Percentiles rank a stretch among this genome's conserved stretches.
These are phyloP conservation scores for Enteromius unitaeniatus DNA, from an alignment of 2,797 vertebrate species.

Conservation along the genomic window DNA sequence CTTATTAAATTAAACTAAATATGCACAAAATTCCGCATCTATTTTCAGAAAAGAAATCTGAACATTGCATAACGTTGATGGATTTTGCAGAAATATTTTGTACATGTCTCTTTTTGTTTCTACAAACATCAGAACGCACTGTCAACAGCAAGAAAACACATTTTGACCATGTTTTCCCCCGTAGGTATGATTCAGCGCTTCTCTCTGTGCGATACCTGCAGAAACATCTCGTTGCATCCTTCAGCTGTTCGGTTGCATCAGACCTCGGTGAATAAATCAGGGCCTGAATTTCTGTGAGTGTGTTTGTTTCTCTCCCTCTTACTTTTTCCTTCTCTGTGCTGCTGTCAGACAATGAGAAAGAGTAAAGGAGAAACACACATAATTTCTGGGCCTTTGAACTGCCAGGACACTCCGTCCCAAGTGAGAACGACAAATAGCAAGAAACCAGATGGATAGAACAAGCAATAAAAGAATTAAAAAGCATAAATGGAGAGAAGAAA, in stretches of 20 bases:
- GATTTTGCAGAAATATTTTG: background rate
- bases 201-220: background rate
- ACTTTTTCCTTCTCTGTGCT: constrained; percentile 14
- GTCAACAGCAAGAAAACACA: background rate
- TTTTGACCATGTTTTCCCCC: background rate
- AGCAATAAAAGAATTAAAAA: constrained; percentile 22
- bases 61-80: background rate
- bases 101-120: background rate
- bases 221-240: constrained; percentile 35
- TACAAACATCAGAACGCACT: background rate
- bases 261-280: constrained; percentile 39
- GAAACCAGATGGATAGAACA: background rate
- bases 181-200: background rate
- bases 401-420: background rate
- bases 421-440: constrained; percentile 2
- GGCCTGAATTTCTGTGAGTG: constrained; percentile 20
- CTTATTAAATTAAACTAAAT: no score
- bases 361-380: background rate
- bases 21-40: background rate
- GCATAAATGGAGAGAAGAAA: constrained; percentile 24
- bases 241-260: constrained; percentile 57
- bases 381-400: background rate
- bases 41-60: background rate
- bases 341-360: constrained; percentile 6
- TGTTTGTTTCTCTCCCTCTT: constrained; percentile 19